Evolutionary conservation across 2,888 invertebrate genomes (phyloP), one percentile per base, ranked within the genome.

Genomic region (Nomada ruficornis): DNA sequence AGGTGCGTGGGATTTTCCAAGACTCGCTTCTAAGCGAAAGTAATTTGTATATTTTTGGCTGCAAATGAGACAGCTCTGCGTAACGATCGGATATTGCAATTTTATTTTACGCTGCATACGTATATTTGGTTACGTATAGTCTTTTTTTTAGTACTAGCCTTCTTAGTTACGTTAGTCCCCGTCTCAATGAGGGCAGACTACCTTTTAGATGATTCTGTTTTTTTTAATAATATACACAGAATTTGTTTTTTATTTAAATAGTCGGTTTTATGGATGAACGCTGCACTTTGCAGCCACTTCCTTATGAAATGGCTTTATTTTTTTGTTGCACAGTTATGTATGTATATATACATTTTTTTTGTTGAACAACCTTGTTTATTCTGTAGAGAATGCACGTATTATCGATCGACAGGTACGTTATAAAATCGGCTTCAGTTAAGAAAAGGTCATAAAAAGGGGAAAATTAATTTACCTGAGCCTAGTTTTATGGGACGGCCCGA

Each of bases 1-100:
- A 47, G 15, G 18, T 42, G 20, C 42, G 18, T 60, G 76, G 69
- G 76, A 23, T 64, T 75, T 76, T 57, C 75, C 69, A 7, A 44
- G 29, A 55, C 18, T 63, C 20, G 10, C 15, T 10, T 20, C 15
- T 20, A 20, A 9, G 63, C 69, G 63, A 70, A 76, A 70, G 76
- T 42, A 57, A 20, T 20, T 15, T 15, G n/a, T 44, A 26, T 23
- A 29, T 11, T 68, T 68, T 75, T 68, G 7, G 65, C 47, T 1
- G n/a, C 55, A 20, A 47, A 20, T 65, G 57, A 73, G 26, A 64
- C 72, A 72, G 23, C 18, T 2, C n/a, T 1, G 23, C 5, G 2
- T 5, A 42, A 3, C 18, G 42, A 59, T 62, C 36, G 36, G 11
- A 47, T 47, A 47, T 13, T 15, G 15, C 13, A 42, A 62, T 62